These are phyloP conservation scores for Nettapus auritus DNA, from an alignment of 2,113 vertebrate species.

Conservation along the genomic window DNA sequence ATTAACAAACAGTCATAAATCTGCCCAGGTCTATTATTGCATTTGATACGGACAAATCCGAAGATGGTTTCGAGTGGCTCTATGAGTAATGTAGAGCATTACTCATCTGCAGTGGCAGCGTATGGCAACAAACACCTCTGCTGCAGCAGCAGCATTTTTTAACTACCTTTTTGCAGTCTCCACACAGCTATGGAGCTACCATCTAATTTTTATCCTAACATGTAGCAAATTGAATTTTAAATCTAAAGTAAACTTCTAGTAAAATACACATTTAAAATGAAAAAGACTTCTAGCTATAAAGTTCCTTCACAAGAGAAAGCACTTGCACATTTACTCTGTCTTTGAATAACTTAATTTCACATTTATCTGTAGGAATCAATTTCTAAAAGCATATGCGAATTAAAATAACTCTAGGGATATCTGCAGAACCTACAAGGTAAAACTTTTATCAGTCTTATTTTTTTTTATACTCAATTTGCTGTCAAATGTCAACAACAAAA, in stretches of 20 bases:
- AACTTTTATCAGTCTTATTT: background rate
- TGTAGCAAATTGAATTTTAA: background rate
- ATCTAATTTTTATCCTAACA: background rate
- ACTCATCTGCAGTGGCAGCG: background rate
- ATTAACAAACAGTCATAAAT: background rate
- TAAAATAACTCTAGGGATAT: background rate
- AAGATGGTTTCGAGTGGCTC: background rate
- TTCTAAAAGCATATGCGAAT: background rate
- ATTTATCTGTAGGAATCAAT: background rate
- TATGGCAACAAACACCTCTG: background rate
- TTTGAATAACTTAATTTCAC: background rate
- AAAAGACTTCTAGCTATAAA: background rate
- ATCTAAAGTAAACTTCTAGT: background rate
- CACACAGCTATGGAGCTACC: background rate
- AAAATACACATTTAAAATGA: background rate
- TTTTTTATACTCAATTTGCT: background rate
- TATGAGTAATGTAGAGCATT: background rate
- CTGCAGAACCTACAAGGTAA: background rate
- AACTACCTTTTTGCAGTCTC: background rate
- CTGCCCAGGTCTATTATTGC: background rate
- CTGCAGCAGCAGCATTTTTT: background rate
- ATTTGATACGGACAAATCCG: background rate
- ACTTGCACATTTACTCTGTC: background rate
- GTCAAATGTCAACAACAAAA: background rate
- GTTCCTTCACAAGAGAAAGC: background rate